phyloP scores from a whole-genome alignment of 2,888 invertebrate species.

The Melolontha melolontha region DNA sequence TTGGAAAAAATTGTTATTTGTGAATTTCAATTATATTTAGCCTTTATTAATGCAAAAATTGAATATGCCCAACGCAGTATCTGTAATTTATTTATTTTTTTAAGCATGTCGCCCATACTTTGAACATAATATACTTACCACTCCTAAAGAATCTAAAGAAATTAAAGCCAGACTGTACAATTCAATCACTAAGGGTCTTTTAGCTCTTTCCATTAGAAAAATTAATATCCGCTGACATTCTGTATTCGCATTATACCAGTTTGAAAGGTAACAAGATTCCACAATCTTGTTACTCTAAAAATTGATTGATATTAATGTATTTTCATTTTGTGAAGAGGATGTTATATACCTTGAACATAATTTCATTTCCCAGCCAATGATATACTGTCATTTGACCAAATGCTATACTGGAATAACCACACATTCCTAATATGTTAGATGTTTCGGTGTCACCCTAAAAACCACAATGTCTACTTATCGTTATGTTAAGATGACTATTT shows the following conservation, averaged over 20 bases:
- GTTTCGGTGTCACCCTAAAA: too few species aligned
- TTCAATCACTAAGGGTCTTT: conserved; percentile 41
- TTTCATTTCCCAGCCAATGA: conserved; percentile 45
- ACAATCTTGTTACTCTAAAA: conserved; percentile 39
- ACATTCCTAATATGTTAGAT: too few species aligned
- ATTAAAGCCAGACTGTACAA: conserved; percentile 39
- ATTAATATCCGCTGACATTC: conserved; percentile 32
- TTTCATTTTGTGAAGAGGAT: too few species aligned
- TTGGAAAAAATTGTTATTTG: too few species aligned
- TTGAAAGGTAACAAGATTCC: conserved; percentile 42
- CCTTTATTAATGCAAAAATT: conserved; percentile 40
- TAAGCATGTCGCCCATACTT: not conserved
- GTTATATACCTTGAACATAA: conserved; percentile 41
- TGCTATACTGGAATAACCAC: conserved; percentile 1
- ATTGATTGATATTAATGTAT: not conserved
- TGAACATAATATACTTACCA: conserved; percentile 29
- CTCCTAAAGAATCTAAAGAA: conserved; percentile 37
- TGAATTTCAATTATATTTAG: conserved; percentile 27
- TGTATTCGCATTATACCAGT: conserved; percentile 39
- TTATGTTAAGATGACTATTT: too few species aligned
- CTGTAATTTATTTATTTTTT: conserved; percentile 1
- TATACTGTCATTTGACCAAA: conserved; percentile 20
- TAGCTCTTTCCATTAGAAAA: conserved; percentile 46
- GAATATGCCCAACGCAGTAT: conserved; percentile 45
- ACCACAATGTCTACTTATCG: too few species aligned